Conservation (phyloP, 2,113 vertebrate species). For the Cichladusa arquata region DNA sequence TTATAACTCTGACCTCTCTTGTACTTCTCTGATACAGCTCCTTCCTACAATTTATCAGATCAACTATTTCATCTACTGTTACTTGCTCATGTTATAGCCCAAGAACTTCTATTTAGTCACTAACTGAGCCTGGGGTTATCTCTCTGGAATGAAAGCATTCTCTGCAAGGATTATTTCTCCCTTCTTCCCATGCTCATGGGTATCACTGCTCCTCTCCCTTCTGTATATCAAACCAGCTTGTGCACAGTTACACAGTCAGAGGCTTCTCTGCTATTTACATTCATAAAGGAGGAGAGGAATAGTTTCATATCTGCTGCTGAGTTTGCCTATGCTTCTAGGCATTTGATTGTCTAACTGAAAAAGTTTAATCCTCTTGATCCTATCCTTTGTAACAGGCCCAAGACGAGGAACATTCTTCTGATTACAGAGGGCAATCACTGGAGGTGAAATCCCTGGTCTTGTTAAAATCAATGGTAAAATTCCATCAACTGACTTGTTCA, state of each 20-base stretch:
- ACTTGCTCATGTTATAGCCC: background rate
- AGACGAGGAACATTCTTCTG: background rate
- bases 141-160: background rate
- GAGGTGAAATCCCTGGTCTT: background rate
- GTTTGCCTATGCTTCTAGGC: background rate
- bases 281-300: background rate
- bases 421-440: background rate
- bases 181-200: background rate
- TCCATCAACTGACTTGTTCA: constrained; percentile 6
- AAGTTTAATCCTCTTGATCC: background rate
- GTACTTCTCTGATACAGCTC: background rate
- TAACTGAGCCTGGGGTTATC: background rate
- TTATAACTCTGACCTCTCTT: background rate
- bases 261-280: background rate
- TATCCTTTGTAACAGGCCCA: background rate
- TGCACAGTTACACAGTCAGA: background rate
- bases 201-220: background rate
- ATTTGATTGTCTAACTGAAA: background rate
- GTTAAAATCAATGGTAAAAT: constrained; percentile 8
- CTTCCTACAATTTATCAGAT: background rate
- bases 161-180: background rate
- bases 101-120: background rate
- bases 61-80: background rate
- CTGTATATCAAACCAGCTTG: background rate
- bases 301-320: background rate